Conservation (phyloP, 2,888 invertebrate genomes). For the Chrysolina americana region DNA sequence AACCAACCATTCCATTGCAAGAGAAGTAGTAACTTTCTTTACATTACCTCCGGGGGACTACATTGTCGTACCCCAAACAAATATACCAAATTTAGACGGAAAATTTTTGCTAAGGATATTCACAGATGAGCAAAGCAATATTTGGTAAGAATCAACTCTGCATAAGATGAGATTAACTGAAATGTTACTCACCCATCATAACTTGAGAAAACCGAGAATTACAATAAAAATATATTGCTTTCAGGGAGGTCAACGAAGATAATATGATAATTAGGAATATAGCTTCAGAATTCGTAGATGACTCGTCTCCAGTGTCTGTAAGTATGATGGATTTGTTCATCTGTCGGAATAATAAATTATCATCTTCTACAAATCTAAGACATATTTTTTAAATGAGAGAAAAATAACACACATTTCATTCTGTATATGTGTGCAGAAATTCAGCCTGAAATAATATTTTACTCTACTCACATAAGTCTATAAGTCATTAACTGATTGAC, state of each 20-base stretch:
- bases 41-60: slow-evolving; percentile 83
- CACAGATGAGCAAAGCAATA: slow-evolving; percentile 81
- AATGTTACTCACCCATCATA: too few relatives aligned
- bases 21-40: slow-evolving; percentile 82
- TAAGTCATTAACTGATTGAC: too few relatives aligned
- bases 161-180: too few relatives aligned
- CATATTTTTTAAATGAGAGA: too few relatives aligned
- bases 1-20: slow-evolving; percentile 76
- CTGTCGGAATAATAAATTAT: too few relatives aligned
- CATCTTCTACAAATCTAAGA: too few relatives aligned
- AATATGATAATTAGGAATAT: slow-evolving; percentile 79
- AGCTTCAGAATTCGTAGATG: slow-evolving; percentile 75
- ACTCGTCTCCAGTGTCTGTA: slow-evolving; percentile 72
- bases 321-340: slow-evolving; percentile 50
- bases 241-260: slow-evolving; percentile 84
- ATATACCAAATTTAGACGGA: slow-evolving; percentile 78
- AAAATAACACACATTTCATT: too few relatives aligned
- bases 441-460: too few relatives aligned
- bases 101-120: slow-evolving; percentile 81
- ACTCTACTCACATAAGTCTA: too few relatives aligned
- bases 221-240: slow-evolving; percentile 40
- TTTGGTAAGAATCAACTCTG: slow-evolving; percentile 72
- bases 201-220: too few relatives aligned
- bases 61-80: slow-evolving; percentile 81
- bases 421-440: too few relatives aligned